Conservation (phyloP, 2,113 vertebrate genomes). For the Phodopus roborovskii region DNA sequence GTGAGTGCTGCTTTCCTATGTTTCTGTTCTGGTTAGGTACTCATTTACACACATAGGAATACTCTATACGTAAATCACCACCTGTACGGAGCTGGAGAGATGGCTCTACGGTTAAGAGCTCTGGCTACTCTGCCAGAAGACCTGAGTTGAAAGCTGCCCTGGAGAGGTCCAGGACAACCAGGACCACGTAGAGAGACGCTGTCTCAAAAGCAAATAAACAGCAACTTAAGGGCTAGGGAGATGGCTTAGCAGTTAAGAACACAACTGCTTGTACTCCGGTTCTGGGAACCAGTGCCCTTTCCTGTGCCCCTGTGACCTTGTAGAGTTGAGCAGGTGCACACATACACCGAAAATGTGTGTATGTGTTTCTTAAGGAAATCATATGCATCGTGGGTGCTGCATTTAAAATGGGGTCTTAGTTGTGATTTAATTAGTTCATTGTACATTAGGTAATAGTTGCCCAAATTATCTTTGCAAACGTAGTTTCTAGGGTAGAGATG, state of each 20-base stretch:
- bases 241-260: background rate
- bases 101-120: too few relatives aligned
- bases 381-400: background rate
- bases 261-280: background rate
- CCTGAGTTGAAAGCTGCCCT: too few relatives aligned
- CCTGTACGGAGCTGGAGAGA: background rate
- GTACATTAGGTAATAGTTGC: constrained; percentile 1
- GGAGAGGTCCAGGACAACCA: background rate
- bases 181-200: background rate
- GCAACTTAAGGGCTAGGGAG: background rate
- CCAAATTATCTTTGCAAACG: background rate
- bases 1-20: constrained; percentile 85
- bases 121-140: too few relatives aligned
- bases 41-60: background rate
- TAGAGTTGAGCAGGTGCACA: background rate
- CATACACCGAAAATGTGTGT: background rate
- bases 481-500: background rate
- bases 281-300: background rate
- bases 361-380: background rate
- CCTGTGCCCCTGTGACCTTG: background rate
- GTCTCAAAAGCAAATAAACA: background rate
- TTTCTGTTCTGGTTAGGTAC: background rate
- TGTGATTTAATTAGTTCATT: background rate
- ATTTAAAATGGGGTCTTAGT: constrained; percentile 33
- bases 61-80: background rate